Conservation (phyloP, 2,797 vertebrate genomes). For the Lepus townsendii region DNA sequence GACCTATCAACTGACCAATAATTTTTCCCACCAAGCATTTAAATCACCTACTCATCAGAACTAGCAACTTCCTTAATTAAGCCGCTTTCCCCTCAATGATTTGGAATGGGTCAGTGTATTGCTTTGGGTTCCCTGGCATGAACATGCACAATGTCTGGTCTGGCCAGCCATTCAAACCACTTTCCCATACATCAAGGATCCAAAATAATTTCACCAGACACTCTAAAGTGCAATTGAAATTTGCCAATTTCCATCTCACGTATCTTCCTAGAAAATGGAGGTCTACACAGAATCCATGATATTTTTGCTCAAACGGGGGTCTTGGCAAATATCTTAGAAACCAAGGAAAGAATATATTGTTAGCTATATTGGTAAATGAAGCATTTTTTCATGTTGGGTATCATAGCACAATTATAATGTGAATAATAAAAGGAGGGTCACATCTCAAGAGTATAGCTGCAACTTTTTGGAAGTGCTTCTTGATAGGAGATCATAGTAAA, state of each 20-base stretch:
- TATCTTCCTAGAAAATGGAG: slow-evolving; percentile 87
- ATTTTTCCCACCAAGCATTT: slow-evolving; percentile 74
- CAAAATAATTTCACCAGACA: slow-evolving; percentile 90
- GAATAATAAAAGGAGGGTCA: background rate
- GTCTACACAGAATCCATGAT: slow-evolving; percentile 74
- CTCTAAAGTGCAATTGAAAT: slow-evolving; percentile 85
- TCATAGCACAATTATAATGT: slow-evolving; percentile 12
- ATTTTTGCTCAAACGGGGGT: slow-evolving; percentile 69
- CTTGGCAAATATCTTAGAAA: slow-evolving; percentile 57
- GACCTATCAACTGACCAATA: slow-evolving; percentile 85
- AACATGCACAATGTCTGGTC: slow-evolving; percentile 82
- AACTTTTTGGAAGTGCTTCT: background rate
- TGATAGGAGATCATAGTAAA: slow-evolving; percentile 20
- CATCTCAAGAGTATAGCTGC: slow-evolving; percentile 57
- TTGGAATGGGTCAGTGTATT: slow-evolving; percentile 77
- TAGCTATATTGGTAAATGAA: slow-evolving; percentile 57
- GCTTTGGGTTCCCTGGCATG: slow-evolving; percentile 83
- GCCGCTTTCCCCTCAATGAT: slow-evolving; percentile 56
- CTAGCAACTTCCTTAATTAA: slow-evolving; percentile 82
- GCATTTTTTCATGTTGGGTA: background rate
- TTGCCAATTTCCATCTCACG: slow-evolving; percentile 88
- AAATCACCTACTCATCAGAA: slow-evolving; percentile 76
- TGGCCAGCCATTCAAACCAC: slow-evolving; percentile 85
- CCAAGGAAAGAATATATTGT: background rate
- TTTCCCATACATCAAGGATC: slow-evolving; percentile 87